phyloP scores from a whole-genome alignment of 1,140 invertebrate species.

The Periplaneta americana region DNA sequence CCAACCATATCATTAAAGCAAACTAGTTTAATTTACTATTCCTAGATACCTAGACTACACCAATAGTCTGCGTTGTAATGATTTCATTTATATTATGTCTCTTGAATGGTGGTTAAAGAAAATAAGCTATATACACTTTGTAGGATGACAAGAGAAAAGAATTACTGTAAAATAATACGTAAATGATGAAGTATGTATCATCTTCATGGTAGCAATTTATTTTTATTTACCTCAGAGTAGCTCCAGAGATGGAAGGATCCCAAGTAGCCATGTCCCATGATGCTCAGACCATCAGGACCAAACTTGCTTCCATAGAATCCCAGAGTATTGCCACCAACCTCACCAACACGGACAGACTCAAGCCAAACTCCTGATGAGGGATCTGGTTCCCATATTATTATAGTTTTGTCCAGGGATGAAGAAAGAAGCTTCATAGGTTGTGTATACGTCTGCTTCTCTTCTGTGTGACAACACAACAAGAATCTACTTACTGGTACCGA shows the following conservation, averaged over 20 bases:
- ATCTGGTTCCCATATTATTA: slow-evolving; percentile 83
- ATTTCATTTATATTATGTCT: too few relatives aligned
- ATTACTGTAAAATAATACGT: too few relatives aligned
- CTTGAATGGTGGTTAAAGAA: too few relatives aligned
- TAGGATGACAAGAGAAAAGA: too few relatives aligned
- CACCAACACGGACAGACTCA: slow-evolving; percentile 72
- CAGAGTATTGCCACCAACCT: slow-evolving; percentile 89
- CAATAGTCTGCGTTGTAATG: too few relatives aligned
- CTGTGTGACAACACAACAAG: too few relatives aligned
- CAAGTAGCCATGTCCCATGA: slow-evolving; percentile 84
- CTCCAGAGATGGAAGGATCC: slow-evolving; percentile 94
- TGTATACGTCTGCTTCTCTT: background rate
- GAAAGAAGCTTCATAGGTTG: slow-evolving; percentile 65
- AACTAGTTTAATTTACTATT: too few relatives aligned
- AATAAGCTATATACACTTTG: too few relatives aligned
- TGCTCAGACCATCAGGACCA: slow-evolving; percentile 55
- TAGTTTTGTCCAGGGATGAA: slow-evolving; percentile 88
- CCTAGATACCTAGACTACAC: too few relatives aligned
- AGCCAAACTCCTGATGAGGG: slow-evolving; percentile 65
- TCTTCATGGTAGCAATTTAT: too few relatives aligned
- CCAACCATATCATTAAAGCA: too few relatives aligned
- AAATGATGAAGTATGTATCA: too few relatives aligned
- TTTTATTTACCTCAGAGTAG: slow-evolving; percentile 42
- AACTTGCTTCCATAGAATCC: slow-evolving; percentile 90
- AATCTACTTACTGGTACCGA: background rate